Evolutionary conservation across 2,888 invertebrate species (phyloP).

Genomic region (Brassicogethes aeneus): DNA sequence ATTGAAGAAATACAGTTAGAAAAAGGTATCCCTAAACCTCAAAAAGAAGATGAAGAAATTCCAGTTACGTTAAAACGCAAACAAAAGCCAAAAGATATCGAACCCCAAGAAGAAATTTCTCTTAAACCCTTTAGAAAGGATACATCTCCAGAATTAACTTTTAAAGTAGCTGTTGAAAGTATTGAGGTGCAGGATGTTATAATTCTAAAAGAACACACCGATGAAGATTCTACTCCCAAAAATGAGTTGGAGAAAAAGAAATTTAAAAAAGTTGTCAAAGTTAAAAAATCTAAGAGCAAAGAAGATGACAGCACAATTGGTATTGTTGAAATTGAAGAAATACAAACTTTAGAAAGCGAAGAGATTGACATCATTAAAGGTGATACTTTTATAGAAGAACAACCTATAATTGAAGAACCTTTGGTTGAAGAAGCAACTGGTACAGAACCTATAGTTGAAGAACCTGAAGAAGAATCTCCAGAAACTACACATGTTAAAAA

Average conservation of each 20-base stretch:
- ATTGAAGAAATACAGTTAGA: constrained; percentile 16
- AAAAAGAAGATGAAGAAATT: constrained; percentile 33
- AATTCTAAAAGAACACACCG: constrained; percentile 18
- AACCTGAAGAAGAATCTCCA: constrained; percentile 12
- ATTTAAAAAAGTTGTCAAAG: constrained; percentile 31
- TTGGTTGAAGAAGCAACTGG: constrained; percentile 25
- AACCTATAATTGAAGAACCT: constrained; percentile 15
- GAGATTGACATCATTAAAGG: neutral
- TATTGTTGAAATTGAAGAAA: constrained; percentile 10
- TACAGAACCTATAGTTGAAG: constrained; percentile 17
- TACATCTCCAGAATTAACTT: constrained; percentile 14
- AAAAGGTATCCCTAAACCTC: constrained; percentile 27
- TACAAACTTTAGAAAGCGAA: constrained; percentile 5
- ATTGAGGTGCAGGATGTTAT: constrained; percentile 21
- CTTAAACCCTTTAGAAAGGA: constrained; percentile 34
- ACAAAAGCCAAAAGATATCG: constrained; percentile 29
- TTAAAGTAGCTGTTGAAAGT: neutral
- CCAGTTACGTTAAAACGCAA: constrained; percentile 38
- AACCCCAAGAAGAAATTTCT: constrained; percentile 32
- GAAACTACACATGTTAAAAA: constrained; percentile 13
- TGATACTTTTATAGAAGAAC: constrained; percentile 5
- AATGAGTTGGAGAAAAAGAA: constrained; percentile 26
- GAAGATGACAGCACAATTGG: too few relatives aligned
- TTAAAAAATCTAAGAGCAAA: constrained; percentile 23
- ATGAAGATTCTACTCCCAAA: constrained; percentile 19